Percentiles rank a stretch among this genome's conserved stretches.
phyloP scores from a whole-genome alignment of 2,113 vertebrate species.

The Orthonyx spaldingii region DNA sequence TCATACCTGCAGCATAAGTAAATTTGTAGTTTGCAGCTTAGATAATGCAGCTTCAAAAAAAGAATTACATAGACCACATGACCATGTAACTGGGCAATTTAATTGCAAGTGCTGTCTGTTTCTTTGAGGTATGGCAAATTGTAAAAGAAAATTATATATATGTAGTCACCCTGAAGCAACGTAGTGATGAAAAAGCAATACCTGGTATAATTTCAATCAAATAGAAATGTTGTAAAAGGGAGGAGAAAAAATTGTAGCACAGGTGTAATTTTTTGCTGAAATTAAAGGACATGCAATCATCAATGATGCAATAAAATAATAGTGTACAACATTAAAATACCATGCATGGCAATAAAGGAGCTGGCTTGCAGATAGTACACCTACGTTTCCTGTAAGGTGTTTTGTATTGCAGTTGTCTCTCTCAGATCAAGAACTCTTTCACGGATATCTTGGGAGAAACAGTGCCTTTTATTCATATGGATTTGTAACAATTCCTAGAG shows the following conservation, averaged over 20 bases:
- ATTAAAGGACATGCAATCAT: not conserved
- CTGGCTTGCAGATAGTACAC: not conserved
- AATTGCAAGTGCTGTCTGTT: not conserved
- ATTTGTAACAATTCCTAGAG: not conserved
- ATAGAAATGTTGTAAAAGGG: not conserved
- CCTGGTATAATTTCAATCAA: not conserved
- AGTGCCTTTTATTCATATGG: not conserved
- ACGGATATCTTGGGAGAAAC: not conserved
- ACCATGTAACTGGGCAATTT: not conserved
- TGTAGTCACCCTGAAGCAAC: not conserved
- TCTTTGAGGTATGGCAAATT: not conserved
- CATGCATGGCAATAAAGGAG: not conserved
- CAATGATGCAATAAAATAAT: slow-evolving; percentile 23
- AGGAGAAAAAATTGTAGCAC: not conserved
- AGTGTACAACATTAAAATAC: not conserved
- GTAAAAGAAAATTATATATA: not conserved
- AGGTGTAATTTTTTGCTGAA: not conserved
- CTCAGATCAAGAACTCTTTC: not conserved
- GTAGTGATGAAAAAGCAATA: not conserved
- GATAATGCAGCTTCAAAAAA: not conserved
- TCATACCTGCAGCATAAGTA: not conserved
- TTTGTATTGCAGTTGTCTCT: not conserved
- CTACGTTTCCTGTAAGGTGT: not conserved
- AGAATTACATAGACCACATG: not conserved
- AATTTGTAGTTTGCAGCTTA: not conserved